phyloP scores from a whole-genome alignment of 2,888 invertebrate species.

The Drosophila eohydei region DNA sequence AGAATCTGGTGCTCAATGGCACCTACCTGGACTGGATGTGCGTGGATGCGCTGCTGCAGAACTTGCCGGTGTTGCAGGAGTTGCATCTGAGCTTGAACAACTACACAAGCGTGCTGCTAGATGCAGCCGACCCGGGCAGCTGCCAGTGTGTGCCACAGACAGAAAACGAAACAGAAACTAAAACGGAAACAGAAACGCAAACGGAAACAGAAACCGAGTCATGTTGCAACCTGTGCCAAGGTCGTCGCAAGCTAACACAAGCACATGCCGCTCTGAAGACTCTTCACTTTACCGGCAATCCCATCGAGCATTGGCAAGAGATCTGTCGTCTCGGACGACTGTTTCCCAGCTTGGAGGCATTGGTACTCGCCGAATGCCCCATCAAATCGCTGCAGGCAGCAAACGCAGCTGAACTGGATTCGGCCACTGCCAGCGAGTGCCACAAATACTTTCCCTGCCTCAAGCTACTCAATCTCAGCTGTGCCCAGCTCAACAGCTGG shows the following conservation, averaged over 20 bases:
- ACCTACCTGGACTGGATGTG: slow-evolving; percentile 94
- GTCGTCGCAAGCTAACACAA: slow-evolving; percentile 47
- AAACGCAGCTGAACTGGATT: slow-evolving; percentile 84
- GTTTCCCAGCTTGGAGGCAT: slow-evolving; percentile 93
- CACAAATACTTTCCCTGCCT: slow-evolving; percentile 85
- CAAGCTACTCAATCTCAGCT: slow-evolving; percentile 93
- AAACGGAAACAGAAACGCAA: not conserved
- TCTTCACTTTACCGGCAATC: slow-evolving; percentile 95
- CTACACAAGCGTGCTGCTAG: slow-evolving; percentile 90
- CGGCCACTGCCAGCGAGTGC: slow-evolving; percentile 79
- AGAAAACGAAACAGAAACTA: not conserved
- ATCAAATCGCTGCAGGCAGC: slow-evolving; percentile 86
- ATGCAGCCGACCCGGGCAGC: slow-evolving; percentile 22
- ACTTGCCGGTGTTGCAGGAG: slow-evolving; percentile 93
- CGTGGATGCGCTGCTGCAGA: slow-evolving; percentile 90
- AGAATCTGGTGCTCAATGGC: slow-evolving; percentile 93
- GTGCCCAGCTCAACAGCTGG: slow-evolving; percentile 93
- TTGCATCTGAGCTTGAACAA: slow-evolving; percentile 96
- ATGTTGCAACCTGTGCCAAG: slow-evolving; percentile 42
- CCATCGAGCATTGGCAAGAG: slow-evolving; percentile 93
- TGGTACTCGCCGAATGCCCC: slow-evolving; percentile 95
- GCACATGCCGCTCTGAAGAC: slow-evolving; percentile 90
- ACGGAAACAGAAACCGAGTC: slow-evolving; percentile 12
- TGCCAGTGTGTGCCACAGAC: slow-evolving; percentile 49
- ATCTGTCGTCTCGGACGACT: slow-evolving; percentile 93